Evolutionary conservation across 2,797 vertebrate species (phyloP).

Genomic region (Macropus fuliginosus): DNA sequence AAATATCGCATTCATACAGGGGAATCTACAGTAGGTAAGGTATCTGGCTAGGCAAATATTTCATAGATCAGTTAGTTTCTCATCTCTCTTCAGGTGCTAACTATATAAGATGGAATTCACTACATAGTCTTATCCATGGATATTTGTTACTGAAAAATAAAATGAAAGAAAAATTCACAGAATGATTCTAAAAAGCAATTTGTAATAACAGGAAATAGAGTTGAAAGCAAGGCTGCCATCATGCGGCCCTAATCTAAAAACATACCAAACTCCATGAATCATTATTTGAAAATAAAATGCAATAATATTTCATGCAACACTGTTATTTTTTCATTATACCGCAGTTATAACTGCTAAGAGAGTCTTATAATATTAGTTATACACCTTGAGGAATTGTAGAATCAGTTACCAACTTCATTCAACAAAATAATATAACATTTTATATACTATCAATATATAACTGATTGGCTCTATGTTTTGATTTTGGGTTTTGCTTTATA

Average conservation of each 20-base stretch:
- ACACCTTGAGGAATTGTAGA: conserved; percentile 12
- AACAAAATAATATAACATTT: conserved; percentile 24
- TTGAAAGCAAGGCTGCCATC: conserved; percentile 19
- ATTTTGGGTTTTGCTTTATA: not conserved
- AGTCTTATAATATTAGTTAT: conserved; percentile 22
- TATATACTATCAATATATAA: conserved; percentile 20
- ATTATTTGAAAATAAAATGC: conserved; percentile 17
- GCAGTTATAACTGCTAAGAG: conserved; percentile 27
- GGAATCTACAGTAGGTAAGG: not conserved
- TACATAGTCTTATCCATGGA: conserved; percentile 28
- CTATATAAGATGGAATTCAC: not conserved
- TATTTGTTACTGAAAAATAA: conserved; percentile 37
- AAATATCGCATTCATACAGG: not conserved
- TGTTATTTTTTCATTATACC: not conserved
- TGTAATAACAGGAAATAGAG: conserved; percentile 29
- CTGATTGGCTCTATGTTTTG: not conserved
- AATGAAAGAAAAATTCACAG: conserved; percentile 16
- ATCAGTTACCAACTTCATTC: conserved; percentile 26
- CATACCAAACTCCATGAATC: not conserved
- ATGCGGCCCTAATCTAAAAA: conserved; percentile 9
- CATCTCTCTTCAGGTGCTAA: conserved; percentile 34
- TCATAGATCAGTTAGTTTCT: conserved; percentile 23
- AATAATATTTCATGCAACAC: conserved; percentile 4
- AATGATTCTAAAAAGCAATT: conserved; percentile 4
- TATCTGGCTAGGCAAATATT: not conserved